Base-by-base conservation (phyloP, 2,797 vertebrate species). In the Gambusia yucatana region DNA sequence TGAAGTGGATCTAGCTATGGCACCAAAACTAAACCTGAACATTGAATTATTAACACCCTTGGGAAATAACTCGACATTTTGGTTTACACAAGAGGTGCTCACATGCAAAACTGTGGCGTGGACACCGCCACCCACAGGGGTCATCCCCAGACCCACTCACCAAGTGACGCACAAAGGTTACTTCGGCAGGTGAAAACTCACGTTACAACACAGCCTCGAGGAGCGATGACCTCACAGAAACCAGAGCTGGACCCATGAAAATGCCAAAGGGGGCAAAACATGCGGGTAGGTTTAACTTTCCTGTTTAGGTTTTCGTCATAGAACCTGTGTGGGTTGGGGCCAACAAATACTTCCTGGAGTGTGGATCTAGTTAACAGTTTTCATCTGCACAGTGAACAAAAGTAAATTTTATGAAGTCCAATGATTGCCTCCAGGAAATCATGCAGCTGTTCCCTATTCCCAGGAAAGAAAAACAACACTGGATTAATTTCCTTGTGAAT, bases 381-480 rank as follows among this genome's bases (percentile, higher is more conserved):
- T 50, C 57, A 52, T 57, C 14, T 83, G 30, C n/a, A 7, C 39
- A 39, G 22, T 65, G 43, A 17, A 36, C 77, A 82, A 43, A 78
- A 72, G 57, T 74, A 14, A 33, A 75, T 73, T 63, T 48, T 81
- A 72, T 33, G 33, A 72, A 80, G 75, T 30, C 41, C n/a, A 52
- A 33, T 8, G 17, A 75, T 14, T 57, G 59, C 75, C 77, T 91
- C 86, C 77, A 86, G 87, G 86, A 89, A 90, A 84, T 72, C 36
- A 13, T 82, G 67, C 74, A 72, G n/a, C 25, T 70, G 16, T 55
- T 71, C 17, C 48, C 70, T 57, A 36, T 48, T 81, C 75, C 70
- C 10, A 46, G 47, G 46, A 52, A 77, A 78, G 33, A 72, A 33
- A 71, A 76, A 73, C 59, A 44, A 1, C 22, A 65, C 8, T 36